phyloP scores from a whole-genome alignment of 2,888 invertebrate genomes.

The Ellobium chinense region DNA sequence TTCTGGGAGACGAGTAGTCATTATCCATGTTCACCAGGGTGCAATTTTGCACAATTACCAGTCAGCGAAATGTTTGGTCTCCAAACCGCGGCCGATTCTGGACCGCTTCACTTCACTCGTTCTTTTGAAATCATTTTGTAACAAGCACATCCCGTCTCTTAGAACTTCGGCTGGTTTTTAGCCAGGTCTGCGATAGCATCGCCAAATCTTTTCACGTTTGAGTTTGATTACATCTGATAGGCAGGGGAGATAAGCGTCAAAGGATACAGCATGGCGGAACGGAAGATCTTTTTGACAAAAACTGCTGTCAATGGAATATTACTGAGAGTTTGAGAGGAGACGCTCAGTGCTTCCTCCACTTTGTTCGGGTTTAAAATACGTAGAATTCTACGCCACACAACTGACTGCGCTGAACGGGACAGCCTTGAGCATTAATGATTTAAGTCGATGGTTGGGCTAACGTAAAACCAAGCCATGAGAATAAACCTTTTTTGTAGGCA shows the following conservation, averaged over 20 bases:
- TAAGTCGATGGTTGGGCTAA: too few relatives aligned
- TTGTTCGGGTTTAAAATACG: too few relatives aligned
- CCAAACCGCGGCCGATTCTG: not conserved
- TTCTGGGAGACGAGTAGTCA: not conserved
- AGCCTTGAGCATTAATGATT: too few relatives aligned
- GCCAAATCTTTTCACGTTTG: not conserved
- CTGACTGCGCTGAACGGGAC: too few relatives aligned
- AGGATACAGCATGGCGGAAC: not conserved
- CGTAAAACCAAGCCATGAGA: too few relatives aligned
- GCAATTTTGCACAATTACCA: not conserved
- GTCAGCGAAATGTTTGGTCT: not conserved
- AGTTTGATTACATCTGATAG: not conserved
- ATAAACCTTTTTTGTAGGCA: too few relatives aligned
- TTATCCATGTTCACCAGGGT: not conserved
- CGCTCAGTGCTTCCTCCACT: too few relatives aligned
- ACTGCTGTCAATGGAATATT: too few relatives aligned
- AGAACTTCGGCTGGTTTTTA: not conserved
- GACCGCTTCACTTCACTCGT: not conserved
- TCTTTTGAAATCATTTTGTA: not conserved
- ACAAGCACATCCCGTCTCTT: not conserved
- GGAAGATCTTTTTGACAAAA: not conserved
- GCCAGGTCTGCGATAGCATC: not conserved
- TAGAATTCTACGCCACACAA: too few relatives aligned
- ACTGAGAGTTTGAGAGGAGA: too few relatives aligned
- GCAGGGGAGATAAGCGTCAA: not conserved